Evolutionary conservation across 2,113 vertebrate species (phyloP), one percentile per base, ranked within the genome.

Genomic region (Rattus rattus): DNA sequence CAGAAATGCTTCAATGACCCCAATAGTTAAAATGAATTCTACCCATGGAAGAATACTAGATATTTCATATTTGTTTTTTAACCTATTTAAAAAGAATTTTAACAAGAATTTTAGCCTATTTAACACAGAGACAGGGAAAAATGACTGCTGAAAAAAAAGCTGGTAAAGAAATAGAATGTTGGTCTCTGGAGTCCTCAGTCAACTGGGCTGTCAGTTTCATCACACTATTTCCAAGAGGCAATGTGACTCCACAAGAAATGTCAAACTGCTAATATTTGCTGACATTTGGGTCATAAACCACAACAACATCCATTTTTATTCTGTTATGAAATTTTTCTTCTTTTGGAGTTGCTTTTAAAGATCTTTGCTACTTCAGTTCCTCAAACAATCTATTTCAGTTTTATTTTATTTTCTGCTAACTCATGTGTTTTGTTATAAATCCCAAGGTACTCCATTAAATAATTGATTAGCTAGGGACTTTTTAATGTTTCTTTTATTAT

Each of bases 301-400:
- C 10, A 92, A 89, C 17, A 76, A 95, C 39, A 88, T 4, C 28
- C 85, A 30, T 56, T 96, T 94, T 85, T 22, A 83, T 86, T 91
- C 11, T 96, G 30, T 89, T 76, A 52, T 83, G 17, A 86, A 39
- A 26, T 52, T 94, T 96, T 95, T 56, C 54, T 96, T 90, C 49
- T 94, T 22, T 43, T 84, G 79, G 52, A 7, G 4, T 92, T 81
- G 16, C 30, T 61, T 95, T 95, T 76, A 85, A 65, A 94, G 39
- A 92, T 59, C n/a, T 92, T 72, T 79, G 65, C 54, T 49, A 83
- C 49, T 88, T 93, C 39, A 96, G 14, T 94, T 91, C 54, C 88
- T 94, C 67, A 96, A 96, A 93, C 39, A 94, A 83, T 94, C 52
- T 72, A 95, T 91, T 94, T 95, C 72, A 96, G 92, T 96, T 96